Base-by-base conservation (phyloP, 2,113 vertebrate genomes). In the Ammodytes dubius region DNA sequence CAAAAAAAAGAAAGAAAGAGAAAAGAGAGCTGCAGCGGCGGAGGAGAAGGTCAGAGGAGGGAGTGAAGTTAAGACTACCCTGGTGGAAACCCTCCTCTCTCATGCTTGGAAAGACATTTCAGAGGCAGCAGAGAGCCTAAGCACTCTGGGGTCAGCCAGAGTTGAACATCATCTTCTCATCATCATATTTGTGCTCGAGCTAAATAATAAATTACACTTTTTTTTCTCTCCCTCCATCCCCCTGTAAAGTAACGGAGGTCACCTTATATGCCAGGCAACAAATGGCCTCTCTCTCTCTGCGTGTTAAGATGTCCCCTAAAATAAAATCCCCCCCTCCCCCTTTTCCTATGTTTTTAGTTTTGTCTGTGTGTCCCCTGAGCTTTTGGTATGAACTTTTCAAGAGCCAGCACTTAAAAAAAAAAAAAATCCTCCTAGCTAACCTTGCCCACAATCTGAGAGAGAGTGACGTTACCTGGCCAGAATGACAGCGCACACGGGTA, bases 161-260 rank as follows among this genome's bases (percentile, higher is more conserved):
- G 95, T 95, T 96, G 91, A 96, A 95, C 95, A 95, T 95, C 95
- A 95, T 95, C 94, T 95, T 94, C 94, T 96, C 95, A 95, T 95
- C 94, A 94, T 93, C 94, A 95, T 94, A 95, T 95, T 94, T 95
- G 92, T 94, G 93, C 93, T 93, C 88, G 76, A 91, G 83, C 83
- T 96, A 95, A 96, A 96, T 95, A 94, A 95, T 95, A 93, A 93
- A 96, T 95, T 93, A 85, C 85, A 90, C 68, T 71, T 89, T 91
- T 78, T 77, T 64, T 81, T 67, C 17, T 15, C 77, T 70, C 59
- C 43, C 54, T 58, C 9, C 53, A 94, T 82, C 77, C 69, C 17
- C 39, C 52, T 66, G 77, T 94, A 70, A 58, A 95, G 95, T 91
- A 92, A 92, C 86, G 86, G 78, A 93, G 94, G 95, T 95, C 91